A percentile compares a stretch with the other conserved stretches of the same genome.
These are phyloP conservation scores for Neoscelio sp. DNA, from an alignment of 2,888 invertebrate genomes.

Conservation along the genomic window DNA sequence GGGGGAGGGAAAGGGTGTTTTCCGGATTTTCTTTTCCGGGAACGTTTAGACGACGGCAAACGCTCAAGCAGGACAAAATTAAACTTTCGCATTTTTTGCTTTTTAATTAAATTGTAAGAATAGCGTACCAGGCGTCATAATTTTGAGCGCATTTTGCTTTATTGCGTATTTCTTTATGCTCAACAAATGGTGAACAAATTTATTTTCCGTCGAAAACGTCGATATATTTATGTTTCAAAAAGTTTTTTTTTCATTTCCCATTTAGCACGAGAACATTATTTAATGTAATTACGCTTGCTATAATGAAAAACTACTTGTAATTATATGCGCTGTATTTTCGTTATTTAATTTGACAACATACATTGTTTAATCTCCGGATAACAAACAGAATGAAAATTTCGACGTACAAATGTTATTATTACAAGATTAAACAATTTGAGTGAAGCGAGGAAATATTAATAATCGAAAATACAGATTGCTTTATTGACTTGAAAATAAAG, in stretches of 20 bases:
- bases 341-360: slow-evolving; percentile 17
- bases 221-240: no score
- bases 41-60: slow-evolving; percentile 11
- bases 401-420: slow-evolving; percentile 28
- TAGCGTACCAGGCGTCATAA: slow-evolving; percentile 18
- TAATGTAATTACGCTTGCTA: slow-evolving; percentile 40
- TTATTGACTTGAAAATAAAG: slow-evolving; percentile 41
- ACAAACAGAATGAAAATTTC: slow-evolving; percentile 38
- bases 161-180: slow-evolving; percentile 24
- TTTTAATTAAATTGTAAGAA: slow-evolving; percentile 57
- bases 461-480: slow-evolving; percentile 25
- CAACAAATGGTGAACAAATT: neutral
- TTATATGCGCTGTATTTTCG: slow-evolving; percentile 13
- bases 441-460: slow-evolving; percentile 20
- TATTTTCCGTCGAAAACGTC: slow-evolving; percentile 14
- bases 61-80: slow-evolving; percentile 48
- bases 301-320: slow-evolving; percentile 32
- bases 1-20: no score
- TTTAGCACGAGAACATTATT: slow-evolving; percentile 4
- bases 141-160: slow-evolving; percentile 29
- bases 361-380: slow-evolving; percentile 22
- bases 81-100: slow-evolving; percentile 49
- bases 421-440: slow-evolving; percentile 23
- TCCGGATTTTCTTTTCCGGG: slow-evolving; percentile 31
- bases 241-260: slow-evolving; percentile 1